Conservation (phyloP, 2,797 vertebrate species). For the Falco cherrug region DNA sequence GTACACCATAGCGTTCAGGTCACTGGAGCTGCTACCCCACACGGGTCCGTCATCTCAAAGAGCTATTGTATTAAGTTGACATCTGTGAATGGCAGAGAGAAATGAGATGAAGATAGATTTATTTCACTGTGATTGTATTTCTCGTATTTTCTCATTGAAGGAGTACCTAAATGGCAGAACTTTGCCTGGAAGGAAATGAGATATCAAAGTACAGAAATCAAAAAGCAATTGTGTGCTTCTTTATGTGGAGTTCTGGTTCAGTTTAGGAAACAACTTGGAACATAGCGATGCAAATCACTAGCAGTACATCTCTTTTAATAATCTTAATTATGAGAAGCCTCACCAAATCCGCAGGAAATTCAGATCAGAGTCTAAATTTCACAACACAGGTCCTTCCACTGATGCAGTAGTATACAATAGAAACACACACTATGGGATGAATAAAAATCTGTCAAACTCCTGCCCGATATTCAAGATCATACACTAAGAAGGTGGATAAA, state of each 20-base stretch:
- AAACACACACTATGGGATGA: not conserved
- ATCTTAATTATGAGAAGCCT: not conserved
- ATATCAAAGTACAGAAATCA: not conserved
- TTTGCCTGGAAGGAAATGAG: not conserved
- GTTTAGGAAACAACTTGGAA: not conserved
- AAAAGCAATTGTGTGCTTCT: not conserved
- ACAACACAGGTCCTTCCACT: not conserved
- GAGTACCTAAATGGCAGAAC: not conserved
- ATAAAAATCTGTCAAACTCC: not conserved
- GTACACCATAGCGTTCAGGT: not conserved
- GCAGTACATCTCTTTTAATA: not conserved
- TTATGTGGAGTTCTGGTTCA: not conserved
- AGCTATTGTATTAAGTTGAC: constrained; percentile 52
- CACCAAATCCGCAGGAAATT: not conserved
- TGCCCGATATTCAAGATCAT: not conserved
- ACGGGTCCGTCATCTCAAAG: constrained; percentile 3
- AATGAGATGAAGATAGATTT: constrained; percentile 63
- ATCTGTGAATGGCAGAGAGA: constrained; percentile 38
- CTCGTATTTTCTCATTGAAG: constrained; percentile 41
- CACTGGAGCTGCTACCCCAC: constrained; percentile 41
- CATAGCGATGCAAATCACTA: not conserved
- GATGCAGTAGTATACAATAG: not conserved
- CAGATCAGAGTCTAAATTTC: not conserved
- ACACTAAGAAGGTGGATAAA: not conserved
- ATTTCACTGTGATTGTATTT: constrained; percentile 54